Base-by-base conservation (phyloP, 2,797 vertebrate species). In the Liasis olivaceus region DNA sequence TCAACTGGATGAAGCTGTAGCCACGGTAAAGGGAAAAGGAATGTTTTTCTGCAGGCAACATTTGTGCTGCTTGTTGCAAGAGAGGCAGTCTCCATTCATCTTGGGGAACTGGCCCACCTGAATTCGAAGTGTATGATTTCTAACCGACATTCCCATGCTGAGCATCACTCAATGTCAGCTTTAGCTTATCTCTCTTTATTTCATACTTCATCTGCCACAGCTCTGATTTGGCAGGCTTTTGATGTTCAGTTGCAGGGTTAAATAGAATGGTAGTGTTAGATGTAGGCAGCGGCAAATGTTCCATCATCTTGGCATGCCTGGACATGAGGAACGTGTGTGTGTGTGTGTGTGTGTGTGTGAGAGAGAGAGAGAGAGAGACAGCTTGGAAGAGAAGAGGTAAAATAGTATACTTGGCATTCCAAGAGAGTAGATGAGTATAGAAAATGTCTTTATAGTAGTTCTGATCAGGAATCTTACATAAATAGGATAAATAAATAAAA, bases 101-200 rank as follows among this genome's bases (percentile, higher is more conserved):
- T 91, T 66, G 64, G 86, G 90, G 88, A 95, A 92, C 36, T 87
- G 89, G 24, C 85, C 72, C 63, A 93, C 94, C 58, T 84, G 85
- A 94, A 24, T 89, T 31, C 92, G 89, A 81, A 2, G 89, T 36
- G 9, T 93, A 31, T 87, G 87, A 92, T 96, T 96, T 94, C 56
- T 90, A 95, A 92, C 93, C 87, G 92, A 69, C 63, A 89, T 63
- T 63, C 31, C 4, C 72, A 91, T 62, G 13, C 77, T 56, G 85
- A 62, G 26, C 85, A 95, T 93, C 59, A 85, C 91, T 96, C 94
- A 93, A 93, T 72, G 93, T 94, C 90, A 95, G 31, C 15, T 5
- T 26, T 3, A 81, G 64, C 62, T 91, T 93, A 93, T 87, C 59
- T 93, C 36, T 94, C 87, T 95, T 95, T 95, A 92, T 87, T 89